Percentiles rank a stretch among this genome's conserved stretches.
Evolutionary conservation across 1,140 invertebrate species (phyloP).

Genomic region (Caerostris darwini): DNA sequence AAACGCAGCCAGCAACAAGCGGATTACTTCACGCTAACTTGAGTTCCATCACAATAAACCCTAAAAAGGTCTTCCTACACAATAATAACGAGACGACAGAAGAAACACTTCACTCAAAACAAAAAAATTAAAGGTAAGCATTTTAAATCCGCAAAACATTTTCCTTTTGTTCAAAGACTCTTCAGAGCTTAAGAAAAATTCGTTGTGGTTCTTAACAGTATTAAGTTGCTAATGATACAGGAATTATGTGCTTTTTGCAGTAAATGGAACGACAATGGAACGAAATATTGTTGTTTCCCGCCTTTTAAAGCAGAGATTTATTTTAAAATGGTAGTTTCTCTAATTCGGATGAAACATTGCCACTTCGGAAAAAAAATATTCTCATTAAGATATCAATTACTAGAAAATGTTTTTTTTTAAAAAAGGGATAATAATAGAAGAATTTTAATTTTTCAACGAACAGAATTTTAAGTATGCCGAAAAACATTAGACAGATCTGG

Average conservation of each 20-base stretch:
- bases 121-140: background rate
- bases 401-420: too few species aligned
- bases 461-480: too few species aligned
- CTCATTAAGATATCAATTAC: too few species aligned
- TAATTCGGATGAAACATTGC: too few species aligned
- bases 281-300: too few species aligned
- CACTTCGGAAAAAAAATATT: too few species aligned
- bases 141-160: background rate
- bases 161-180: background rate
- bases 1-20: background rate
- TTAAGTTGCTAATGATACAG: conserved; percentile 20
- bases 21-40: background rate
- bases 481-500: too few species aligned
- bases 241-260: background rate
- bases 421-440: too few species aligned
- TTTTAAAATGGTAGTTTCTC: too few species aligned
- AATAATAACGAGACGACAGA: conserved; percentile 6
- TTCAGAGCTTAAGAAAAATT: background rate
- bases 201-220: background rate
- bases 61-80: background rate
- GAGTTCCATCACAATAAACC: background rate
- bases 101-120: background rate
- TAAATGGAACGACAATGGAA: too few species aligned
- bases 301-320: too few species aligned
- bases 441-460: too few species aligned